Evolutionary conservation across 2,888 invertebrate species (phyloP).

Genomic region (Halocaridina rubra): DNA sequence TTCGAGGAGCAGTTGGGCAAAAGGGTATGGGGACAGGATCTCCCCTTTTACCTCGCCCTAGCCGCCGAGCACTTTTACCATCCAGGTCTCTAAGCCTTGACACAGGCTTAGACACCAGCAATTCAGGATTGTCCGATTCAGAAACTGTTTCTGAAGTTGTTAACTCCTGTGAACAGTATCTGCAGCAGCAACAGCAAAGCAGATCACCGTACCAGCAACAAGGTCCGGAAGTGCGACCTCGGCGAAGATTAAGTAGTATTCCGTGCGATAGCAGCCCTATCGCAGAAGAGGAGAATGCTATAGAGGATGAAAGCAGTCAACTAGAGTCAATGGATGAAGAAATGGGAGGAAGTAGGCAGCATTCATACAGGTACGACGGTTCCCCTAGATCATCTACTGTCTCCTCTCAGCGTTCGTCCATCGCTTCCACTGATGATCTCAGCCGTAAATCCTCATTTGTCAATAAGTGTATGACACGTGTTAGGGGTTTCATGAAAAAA

Average conservation of each 20-base stretch:
- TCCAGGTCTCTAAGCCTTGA: conserved; percentile 62
- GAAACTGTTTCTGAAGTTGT: conserved; percentile 55
- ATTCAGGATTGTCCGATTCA: conserved; percentile 18
- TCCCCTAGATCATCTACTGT: conserved; percentile 10
- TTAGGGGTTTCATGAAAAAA: conserved; percentile 60
- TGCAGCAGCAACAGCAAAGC: conserved; percentile 51
- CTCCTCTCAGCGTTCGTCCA: conserved; percentile 39
- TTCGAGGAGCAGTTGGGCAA: conserved; percentile 9
- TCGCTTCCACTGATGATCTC: conserved; percentile 38
- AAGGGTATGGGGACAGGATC: conserved; percentile 39
- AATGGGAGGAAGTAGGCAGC: neutral
- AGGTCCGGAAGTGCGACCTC: conserved; percentile 29
- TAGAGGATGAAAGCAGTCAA: conserved; percentile 4
- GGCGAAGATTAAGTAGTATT: conserved; percentile 60
- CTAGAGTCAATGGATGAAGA: neutral
- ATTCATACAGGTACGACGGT: neutral
- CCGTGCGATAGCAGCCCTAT: conserved; percentile 55
- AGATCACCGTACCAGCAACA: neutral
- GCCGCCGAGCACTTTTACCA: conserved; percentile 58
- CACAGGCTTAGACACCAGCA: conserved; percentile 58
- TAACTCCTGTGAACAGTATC: conserved; percentile 58
- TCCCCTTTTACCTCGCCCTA: conserved; percentile 49
- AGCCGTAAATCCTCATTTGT: conserved; percentile 53
- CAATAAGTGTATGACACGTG: conserved; percentile 60
- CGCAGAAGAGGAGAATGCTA: conserved; percentile 41